Evolutionary conservation across 2,797 vertebrate species (phyloP), one percentile per base, ranked within the genome.

Genomic region (Lerista edwardsae): DNA sequence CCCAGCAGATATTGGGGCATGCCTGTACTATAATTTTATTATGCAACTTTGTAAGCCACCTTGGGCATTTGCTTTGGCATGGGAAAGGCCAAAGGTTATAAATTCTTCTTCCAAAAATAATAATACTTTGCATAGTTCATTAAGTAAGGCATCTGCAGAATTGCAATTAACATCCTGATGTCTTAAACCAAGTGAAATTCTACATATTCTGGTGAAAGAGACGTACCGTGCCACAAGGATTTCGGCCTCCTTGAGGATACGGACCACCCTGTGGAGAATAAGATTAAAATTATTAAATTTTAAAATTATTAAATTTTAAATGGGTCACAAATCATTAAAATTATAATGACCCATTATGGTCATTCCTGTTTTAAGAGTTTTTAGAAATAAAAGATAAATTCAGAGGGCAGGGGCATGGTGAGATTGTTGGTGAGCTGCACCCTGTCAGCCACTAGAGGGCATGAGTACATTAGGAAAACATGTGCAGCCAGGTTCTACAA

Each of bases 181-280:
- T 77, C 12, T 39, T 41, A 62, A 29, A 62, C 39, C 17, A 44
- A 44, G 29, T 64, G 27, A 78, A 64, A 72, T 23, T 19, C 21
- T 51, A 74, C n/a, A 74, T 6, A 31, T 17, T 15, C 15, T 29
- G 1, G 19, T n/a, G 76, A 31, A 79, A 47, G 61, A 41, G 76
- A 31, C 76, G 12, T 79, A 79, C 76, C 61, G 23, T 23, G 27
- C 27, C 76, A 79, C 76, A 79, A 79, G 76, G 76, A 65, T 79
- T 79, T 41, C 62, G 10, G 39, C 27, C 21, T n/a, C 76, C 76
- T 78, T 78, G 76, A 64, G 61, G 34, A 65, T 64, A 64, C 15
- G 76, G 65, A 64, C 76, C 29, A 19, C 61, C 61, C 76, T 79
- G 39, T 6, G 61, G 29, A 44, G 44, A 75, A 65, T 12, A 10